Base-by-base conservation (phyloP, 2,797 vertebrate species). In the Cynopterus sphinx region DNA sequence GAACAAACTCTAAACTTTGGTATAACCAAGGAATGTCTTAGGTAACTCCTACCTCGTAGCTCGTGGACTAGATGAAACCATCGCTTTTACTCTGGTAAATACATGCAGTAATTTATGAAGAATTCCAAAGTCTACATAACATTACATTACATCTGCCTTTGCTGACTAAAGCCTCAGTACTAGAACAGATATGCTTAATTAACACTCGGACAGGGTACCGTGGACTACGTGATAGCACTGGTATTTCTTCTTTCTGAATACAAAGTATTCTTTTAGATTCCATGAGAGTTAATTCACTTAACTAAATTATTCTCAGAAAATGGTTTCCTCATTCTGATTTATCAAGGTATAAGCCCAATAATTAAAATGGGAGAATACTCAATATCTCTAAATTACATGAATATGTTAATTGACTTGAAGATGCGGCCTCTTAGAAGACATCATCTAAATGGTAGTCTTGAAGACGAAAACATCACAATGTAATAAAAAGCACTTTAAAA, bases 231-330 rank as follows among this genome's bases (percentile, higher is more conserved):
- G 61, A 93, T 63, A 57, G 26, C 13, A 87, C 28, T 71, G 57
- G 16, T 73, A 94, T n/a, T 91, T 83, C 43, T 51, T 73, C 57
- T 94, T 90, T 90, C 63, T 73, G 33, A 53, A 92, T 67, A 91
- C 15, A 63, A 88, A 90, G 6, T 61, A 88, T 90, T 85, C 92
- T 55, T 68, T 91, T 77, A 96, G 79, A 94, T 68, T 93, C 36
- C 43, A 39, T 86, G 61, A 81, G 17, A 91, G 51, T 75, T 73
- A 84, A 43, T 93, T 86, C 21, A 90, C 17, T 91, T 90, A 87
- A 96, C 68, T 91, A 71, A 87, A 74, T 77, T 57, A 57, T 88
- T 68, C 73, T 87, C 26, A 90, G 51, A 91, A 49, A 91, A 81
- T 49, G 31, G 73, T 73, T 82, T 93, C 77, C 28, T 92, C 63